Evolutionary conservation across 2,888 invertebrate species (phyloP).

Genomic region (Cynaeus angustus): DNA sequence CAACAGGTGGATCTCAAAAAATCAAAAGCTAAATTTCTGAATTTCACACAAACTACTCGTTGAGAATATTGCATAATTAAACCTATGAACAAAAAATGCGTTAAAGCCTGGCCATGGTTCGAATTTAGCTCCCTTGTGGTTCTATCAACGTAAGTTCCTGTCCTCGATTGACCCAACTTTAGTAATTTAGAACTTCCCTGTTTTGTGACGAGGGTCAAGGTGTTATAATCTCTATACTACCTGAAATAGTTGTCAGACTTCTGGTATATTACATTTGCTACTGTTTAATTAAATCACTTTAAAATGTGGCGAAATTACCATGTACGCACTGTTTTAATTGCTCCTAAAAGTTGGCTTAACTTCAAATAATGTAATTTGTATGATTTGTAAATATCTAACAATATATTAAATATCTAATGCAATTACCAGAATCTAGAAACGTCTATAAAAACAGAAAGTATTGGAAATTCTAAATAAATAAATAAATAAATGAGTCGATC

Average conservation of each 20-base stretch:
- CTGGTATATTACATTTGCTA: neutral
- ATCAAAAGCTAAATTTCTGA: neutral
- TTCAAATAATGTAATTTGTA: too few relatives aligned
- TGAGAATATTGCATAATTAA: too few relatives aligned
- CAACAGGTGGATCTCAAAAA: too few relatives aligned
- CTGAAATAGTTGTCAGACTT: conserved; percentile 23
- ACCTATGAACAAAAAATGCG: too few relatives aligned
- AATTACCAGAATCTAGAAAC: too few relatives aligned
- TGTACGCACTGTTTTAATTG: neutral
- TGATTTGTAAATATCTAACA: too few relatives aligned
- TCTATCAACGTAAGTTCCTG: conserved; percentile 22
- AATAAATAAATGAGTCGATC: too few relatives aligned
- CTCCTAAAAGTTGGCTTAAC: too few relatives aligned
- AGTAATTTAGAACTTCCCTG: conserved; percentile 41
- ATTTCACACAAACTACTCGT: conserved; percentile 4
- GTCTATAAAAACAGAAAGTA: too few relatives aligned
- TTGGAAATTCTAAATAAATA: too few relatives aligned
- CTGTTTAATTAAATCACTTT: neutral
- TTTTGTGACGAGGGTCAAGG: conserved; percentile 42
- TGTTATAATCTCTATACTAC: conserved; percentile 41
- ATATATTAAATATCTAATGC: too few relatives aligned
- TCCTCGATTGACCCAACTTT: conserved; percentile 38
- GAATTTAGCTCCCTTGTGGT: conserved; percentile 6
- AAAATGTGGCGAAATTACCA: neutral
- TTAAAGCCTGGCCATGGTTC: too few relatives aligned